phyloP scores from a whole-genome alignment of 2,888 invertebrate species.

The Disparrhopalites patrizii region DNA sequence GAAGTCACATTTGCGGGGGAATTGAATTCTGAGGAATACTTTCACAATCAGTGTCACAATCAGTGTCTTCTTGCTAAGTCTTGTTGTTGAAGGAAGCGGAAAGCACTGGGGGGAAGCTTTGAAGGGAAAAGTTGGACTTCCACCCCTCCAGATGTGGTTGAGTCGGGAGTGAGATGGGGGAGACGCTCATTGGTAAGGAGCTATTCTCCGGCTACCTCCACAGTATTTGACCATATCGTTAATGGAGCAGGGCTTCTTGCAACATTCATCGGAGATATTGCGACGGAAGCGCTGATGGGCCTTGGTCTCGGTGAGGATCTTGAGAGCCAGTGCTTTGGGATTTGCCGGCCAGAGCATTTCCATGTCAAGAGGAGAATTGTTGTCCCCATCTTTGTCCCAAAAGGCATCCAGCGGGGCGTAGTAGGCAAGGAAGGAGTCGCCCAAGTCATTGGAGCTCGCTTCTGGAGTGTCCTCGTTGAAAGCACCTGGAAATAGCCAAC shows the following conservation, averaged over 20 bases:
- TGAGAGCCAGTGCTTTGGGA: constrained; percentile 22
- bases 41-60: not conserved
- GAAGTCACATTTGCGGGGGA: too few species aligned
- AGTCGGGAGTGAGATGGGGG: not conserved
- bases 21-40: too few species aligned
- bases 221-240: constrained; percentile 29
- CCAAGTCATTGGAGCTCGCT: too few species aligned
- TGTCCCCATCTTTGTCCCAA: too few species aligned
- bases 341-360: not conserved
- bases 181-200: constrained; percentile 6
- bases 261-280: constrained; percentile 23
- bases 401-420: too few species aligned
- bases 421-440: too few species aligned
- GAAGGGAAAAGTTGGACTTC: too few species aligned
- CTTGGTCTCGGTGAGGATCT: constrained; percentile 23
- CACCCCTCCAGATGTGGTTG: too few species aligned
- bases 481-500: too few species aligned
- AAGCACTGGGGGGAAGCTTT: too few species aligned
- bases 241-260: constrained; percentile 15
- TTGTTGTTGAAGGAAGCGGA: not conserved
- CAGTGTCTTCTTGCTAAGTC: not conserved
- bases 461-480: too few species aligned
- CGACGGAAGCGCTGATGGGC: constrained; percentile 24
- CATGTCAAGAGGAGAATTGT: too few species aligned
- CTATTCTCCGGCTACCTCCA: not conserved